Evolutionary conservation across 2,888 invertebrate genomes (phyloP).

Genomic region (Himalopsyche kuldschensis): DNA sequence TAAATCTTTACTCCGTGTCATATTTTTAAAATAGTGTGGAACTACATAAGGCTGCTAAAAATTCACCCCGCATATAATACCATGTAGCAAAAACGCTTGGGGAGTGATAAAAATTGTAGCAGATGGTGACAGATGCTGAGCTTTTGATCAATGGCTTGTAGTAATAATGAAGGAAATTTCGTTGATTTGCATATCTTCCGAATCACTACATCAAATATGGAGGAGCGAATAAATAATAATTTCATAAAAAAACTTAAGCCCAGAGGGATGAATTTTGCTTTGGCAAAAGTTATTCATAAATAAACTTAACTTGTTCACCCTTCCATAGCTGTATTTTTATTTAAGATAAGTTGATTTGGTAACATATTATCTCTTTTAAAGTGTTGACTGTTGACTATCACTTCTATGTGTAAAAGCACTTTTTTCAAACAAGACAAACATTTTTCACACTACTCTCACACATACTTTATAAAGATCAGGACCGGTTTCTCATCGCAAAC

Average conservation of each 20-base stretch:
- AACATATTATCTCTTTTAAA: too few species aligned
- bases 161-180: background rate
- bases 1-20: background rate
- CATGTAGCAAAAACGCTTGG: background rate
- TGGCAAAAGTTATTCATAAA: too few species aligned
- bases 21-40: background rate
- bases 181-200: background rate
- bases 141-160: background rate
- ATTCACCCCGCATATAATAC: background rate
- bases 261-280: too few species aligned
- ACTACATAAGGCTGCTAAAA: background rate
- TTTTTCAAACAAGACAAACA: too few species aligned
- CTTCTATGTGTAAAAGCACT: too few species aligned
- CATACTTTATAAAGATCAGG: too few species aligned
- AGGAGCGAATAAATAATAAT: background rate
- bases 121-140: background rate
- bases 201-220: background rate
- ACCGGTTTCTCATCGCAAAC: too few species aligned
- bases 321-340: too few species aligned
- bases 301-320: too few species aligned
- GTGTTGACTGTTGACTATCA: too few species aligned
- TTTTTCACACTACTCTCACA: too few species aligned
- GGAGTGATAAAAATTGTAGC: background rate
- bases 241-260: background rate
- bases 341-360: too few species aligned